A percentile compares a stretch with the other conserved stretches of the same genome.
phyloP scores from a whole-genome alignment of 2,113 vertebrate genomes.

The Sceloporus undulatus region DNA sequence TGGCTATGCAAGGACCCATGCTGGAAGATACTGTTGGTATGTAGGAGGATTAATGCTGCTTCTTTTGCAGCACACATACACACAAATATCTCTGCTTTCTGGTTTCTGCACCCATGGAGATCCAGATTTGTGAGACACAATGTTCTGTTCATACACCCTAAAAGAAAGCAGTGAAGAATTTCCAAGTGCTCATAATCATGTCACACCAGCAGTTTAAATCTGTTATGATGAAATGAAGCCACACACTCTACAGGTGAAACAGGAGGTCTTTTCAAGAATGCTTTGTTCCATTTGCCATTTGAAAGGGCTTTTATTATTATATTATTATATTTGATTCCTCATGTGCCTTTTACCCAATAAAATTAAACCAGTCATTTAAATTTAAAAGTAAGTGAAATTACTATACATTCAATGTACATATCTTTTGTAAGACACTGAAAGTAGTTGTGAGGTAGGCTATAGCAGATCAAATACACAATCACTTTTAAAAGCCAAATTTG shows the following conservation, averaged over 20 bases:
- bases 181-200: background rate
- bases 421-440: too few relatives aligned
- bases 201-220: conserved; percentile 16
- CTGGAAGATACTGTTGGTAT: too few relatives aligned
- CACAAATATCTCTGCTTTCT: background rate
- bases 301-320: background rate
- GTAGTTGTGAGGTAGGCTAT: too few relatives aligned
- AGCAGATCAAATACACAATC: too few relatives aligned
- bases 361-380: background rate
- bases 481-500: too few relatives aligned
- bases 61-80: too few relatives aligned
- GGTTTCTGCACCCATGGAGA: conserved; percentile 4
- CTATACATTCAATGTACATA: too few relatives aligned
- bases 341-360: background rate
- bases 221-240: conserved; percentile 1
- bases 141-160: background rate
- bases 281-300: conserved; percentile 33
- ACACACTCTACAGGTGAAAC: background rate
- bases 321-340: background rate
- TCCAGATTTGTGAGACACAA: background rate
- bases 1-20: background rate
- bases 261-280: background rate
- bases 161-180: background rate
- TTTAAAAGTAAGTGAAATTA: too few relatives aligned
- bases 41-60: background rate